Evolutionary conservation across 1,140 invertebrate genomes (phyloP), one percentile per base, ranked within the genome.

Genomic region (Araneus ventricosus): DNA sequence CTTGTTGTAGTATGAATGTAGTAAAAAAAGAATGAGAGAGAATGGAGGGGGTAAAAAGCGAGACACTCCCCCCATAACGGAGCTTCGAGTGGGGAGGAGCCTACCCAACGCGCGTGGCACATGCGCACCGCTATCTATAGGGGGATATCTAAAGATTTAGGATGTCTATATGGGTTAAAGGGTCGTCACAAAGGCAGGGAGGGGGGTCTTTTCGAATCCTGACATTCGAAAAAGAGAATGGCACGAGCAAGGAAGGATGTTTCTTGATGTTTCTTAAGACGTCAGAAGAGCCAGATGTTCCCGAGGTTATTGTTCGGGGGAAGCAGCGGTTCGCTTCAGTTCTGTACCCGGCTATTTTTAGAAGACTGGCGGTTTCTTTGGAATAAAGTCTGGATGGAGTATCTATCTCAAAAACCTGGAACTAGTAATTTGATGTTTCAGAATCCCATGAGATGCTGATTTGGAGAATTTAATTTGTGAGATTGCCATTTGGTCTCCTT

Each of bases 161-260:
- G 39, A 82, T 90, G 70, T 82, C 88, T 90, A 82, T 90, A 45
- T 90, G 70, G 88, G 88, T 90, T 90, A 90, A 90, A 63, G 88
- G 88, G 88, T 80, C 88, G 88, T 37, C 39, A 90, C 17, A 61
- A 82, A 30, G 41, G 63, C 27, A 20, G 45, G 30, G 52, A 75
- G 88, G 39, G 61, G 75, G 30, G n/a, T 90, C 30, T 20, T 37
- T 75, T 61, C 20, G 30, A 30, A 75, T 27, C 67, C 30, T 90
- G 88, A 70, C 75, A 90, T 82, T 89, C 67, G 67, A 67, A 59
- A 67, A 70, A 59, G 22, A 63, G 61, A 88, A 41, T 41, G 86
- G 14, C 34, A 41, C 30, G 86, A 88, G 59, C 61, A 39, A 24
- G 6, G 59, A 61, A 41, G 37, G 61, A 45, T 34, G 61, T 34